These are phyloP conservation scores for Regulus satrapa DNA, from an alignment of 2,113 vertebrate genomes.

Conservation along the genomic window DNA sequence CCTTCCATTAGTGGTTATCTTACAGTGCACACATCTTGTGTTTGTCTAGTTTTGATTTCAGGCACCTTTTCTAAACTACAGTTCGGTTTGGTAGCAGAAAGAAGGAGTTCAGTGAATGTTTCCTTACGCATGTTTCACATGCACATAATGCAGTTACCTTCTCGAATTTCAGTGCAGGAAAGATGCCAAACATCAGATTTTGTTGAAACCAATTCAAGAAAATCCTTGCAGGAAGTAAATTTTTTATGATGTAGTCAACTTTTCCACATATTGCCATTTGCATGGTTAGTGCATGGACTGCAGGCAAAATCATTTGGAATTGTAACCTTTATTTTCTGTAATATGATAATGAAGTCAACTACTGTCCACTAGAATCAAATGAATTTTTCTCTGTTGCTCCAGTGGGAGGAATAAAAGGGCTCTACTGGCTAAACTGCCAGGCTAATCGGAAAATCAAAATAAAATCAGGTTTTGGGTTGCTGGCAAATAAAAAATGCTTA, in stretches of 20 bases:
- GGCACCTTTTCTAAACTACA: background rate
- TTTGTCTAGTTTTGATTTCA: background rate
- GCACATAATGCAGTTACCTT: conserved; percentile 2
- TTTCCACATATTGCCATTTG: background rate
- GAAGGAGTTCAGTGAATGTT: background rate
- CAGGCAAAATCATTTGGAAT: conserved; percentile 41
- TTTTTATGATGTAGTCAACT: conserved; percentile 27
- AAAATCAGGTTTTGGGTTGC: background rate
- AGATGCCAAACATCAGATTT: conserved; percentile 17
- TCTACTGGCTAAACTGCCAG: background rate
- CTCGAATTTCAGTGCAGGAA: conserved; percentile 22
- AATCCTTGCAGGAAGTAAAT: conserved; percentile 30
- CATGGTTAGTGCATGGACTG: background rate
- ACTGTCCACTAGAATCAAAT: conserved; percentile 13
- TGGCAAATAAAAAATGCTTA: background rate
- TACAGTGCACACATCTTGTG: background rate
- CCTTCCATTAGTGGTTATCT: background rate
- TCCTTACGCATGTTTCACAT: background rate
- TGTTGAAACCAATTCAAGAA: conserved; percentile 46
- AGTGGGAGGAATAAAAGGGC: background rate
- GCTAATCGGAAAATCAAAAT: background rate
- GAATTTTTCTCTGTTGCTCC: background rate
- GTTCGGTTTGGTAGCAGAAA: background rate
- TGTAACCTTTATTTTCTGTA: conserved; percentile 29
- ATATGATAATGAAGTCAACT: conserved; percentile 52